Conservation (phyloP, 53 echinoderm and acorn worm genomes). For the Stichopus horrens region DNA sequence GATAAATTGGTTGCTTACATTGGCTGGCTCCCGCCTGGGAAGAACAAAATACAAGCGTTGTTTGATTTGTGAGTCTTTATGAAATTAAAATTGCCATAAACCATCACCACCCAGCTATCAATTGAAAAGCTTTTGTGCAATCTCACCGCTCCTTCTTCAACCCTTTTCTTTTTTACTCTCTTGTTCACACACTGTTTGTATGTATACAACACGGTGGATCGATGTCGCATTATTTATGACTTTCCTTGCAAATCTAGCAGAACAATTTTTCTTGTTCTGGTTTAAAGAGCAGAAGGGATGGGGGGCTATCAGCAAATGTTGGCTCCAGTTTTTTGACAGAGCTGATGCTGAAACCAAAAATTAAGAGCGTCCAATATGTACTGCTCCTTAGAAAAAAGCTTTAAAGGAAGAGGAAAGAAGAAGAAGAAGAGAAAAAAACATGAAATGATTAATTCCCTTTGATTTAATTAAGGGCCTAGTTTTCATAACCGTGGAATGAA, state of each 20-base stretch:
- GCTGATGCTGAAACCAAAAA: no score
- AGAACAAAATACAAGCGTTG: not conserved
- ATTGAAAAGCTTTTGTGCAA: no score
- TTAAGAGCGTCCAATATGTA: no score
- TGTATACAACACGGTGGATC: not conserved
- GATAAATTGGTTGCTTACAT: not conserved
- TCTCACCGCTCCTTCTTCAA: not conserved
- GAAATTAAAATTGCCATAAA: no score
- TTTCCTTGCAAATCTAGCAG: not conserved
- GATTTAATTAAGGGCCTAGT: not conserved
- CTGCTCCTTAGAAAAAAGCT: no score
- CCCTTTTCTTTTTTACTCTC: not conserved
- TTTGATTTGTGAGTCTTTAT: not conserved
- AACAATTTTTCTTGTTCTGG: not conserved
- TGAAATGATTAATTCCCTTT: not conserved
- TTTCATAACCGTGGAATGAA: not conserved
- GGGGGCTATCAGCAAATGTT: no score
- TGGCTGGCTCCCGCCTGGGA: not conserved
- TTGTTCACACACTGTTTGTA: not conserved
- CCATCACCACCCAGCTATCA: no score
- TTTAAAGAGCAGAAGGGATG: no score
- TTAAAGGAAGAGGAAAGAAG: not conserved
- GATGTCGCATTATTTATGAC: not conserved
- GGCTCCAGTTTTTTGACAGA: no score
- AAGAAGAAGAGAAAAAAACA: not conserved